Base-by-base conservation (phyloP, 92 coral and sea anemone genomes). In the Bergia puertoricense region DNA sequence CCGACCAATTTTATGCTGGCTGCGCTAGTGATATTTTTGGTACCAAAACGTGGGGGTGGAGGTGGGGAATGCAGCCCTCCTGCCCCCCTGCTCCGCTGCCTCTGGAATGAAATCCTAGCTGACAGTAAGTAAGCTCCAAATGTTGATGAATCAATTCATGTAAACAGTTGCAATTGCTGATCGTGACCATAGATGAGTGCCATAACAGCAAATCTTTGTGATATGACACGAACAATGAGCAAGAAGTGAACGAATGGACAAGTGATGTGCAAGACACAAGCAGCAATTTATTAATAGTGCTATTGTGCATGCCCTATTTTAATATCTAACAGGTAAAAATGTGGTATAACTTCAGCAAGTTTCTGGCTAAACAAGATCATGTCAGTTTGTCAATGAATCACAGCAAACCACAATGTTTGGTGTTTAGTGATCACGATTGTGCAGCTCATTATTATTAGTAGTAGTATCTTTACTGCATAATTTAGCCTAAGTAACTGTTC, bases 201-300 rank as follows among this genome's bases (percentile, higher is more conserved):
- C 59, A 54, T 54, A 54, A 2, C 16, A 54, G 14, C 59, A 54
- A 54, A 54, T 3, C 59, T 54, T 38, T 14, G 20, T 74, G 77
- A 38, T 39, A 74, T 74, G 77, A 74, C 77, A 37, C 42, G 1
- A 43, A 74, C 77, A 18, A 82, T 67, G 86, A 82, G 5, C 39
- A 82, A 43, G 18, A 45, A 23, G 42, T 68, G 86, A 71, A 30
- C 30, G 30, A 30, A 68, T 43, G 86, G 46, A 67, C 86, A 82
- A 66, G 76, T 45, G 86, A 44, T 40, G 59, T 82, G 65, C 77
- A 82, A 10, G 9, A 67, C 86, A 68, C 76, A 8, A 66, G 67
- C 77, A 82, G 76, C 62, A 67, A 59, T 82, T 82, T 82, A 82
- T 82, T 82, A 82, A 82, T 18, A 50, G 42, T 67, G 77, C 72